A percentile compares a stretch with the other conserved stretches of the same genome.
phyloP scores from a whole-genome alignment of 1,140 invertebrate genomes.

The Panagrolaimus sp. region DNA sequence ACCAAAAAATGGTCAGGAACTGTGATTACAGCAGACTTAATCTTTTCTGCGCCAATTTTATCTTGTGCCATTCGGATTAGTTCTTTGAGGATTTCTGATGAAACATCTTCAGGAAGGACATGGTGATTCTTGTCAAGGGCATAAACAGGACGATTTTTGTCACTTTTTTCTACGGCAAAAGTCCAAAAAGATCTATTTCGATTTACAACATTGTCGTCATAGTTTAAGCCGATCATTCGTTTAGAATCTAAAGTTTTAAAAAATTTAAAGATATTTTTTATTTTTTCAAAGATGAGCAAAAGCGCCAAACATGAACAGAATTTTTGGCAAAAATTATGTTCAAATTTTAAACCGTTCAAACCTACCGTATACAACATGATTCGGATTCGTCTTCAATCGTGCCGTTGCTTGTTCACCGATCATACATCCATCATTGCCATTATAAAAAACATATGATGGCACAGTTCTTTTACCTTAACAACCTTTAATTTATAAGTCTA shows the following conservation, averaged over 20 bases:
- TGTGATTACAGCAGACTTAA: constrained; percentile 29
- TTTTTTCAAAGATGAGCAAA: too few species aligned
- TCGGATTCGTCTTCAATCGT: too few species aligned
- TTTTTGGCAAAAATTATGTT: too few species aligned
- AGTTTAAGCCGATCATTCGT: too few species aligned
- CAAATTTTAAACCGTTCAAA: too few species aligned
- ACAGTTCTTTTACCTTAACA: constrained; percentile 94
- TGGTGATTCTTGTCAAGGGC: too few species aligned
- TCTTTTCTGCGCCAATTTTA: constrained; percentile 53
- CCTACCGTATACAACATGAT: constrained; percentile 65
- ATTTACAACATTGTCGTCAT: too few species aligned
- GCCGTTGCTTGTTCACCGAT: constrained; percentile 81
- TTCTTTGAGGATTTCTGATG: background rate
- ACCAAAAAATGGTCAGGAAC: constrained; percentile 69
- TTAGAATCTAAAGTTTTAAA: too few species aligned
- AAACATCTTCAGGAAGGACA: background rate
- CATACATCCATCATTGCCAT: constrained; percentile 86
- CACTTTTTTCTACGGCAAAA: too few species aligned
- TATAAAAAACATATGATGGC: constrained; percentile 92
- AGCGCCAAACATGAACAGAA: too few species aligned
- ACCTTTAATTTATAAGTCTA: background rate
- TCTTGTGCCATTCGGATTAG: background rate
- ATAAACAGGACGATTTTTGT: too few species aligned
- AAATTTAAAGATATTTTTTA: constrained; percentile 60
- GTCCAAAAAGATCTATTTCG: too few species aligned